These are phyloP conservation scores for Drosophila infuscata DNA, from an alignment of 2,888 invertebrate species.

Conservation along the genomic window DNA sequence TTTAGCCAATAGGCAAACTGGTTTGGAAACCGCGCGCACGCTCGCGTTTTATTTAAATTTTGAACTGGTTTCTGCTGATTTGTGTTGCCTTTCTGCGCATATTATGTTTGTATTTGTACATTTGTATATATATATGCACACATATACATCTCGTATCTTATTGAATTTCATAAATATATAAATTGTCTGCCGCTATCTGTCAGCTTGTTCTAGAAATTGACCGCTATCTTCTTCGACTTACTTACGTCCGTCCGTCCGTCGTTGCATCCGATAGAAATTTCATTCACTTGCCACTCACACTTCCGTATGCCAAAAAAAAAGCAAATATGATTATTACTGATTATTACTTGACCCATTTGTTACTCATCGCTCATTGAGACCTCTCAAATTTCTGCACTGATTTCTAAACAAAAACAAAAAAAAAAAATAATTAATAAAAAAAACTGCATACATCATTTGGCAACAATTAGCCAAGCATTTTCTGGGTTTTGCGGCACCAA, in stretches of 20 bases:
- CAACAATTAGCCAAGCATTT: slow-evolving; percentile 61
- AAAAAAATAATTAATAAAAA: neutral
- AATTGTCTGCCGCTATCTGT: slow-evolving; percentile 38
- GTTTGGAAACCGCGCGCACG: slow-evolving; percentile 72
- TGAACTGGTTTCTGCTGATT: slow-evolving; percentile 78
- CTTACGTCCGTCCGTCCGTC: slow-evolving; percentile 10
- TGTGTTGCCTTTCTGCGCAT: slow-evolving; percentile 67
- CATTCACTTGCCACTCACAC: slow-evolving; percentile 41
- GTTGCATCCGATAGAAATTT: slow-evolving; percentile 21
- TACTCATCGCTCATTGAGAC: slow-evolving; percentile 12
- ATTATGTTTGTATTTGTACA: slow-evolving; percentile 30
- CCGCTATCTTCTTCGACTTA: slow-evolving; percentile 24
- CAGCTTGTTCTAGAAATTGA: slow-evolving; percentile 41
- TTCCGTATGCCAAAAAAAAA: slow-evolving; percentile 40
- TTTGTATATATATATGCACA: slow-evolving; percentile 12
- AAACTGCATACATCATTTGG: slow-evolving; percentile 41
- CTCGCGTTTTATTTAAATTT: slow-evolving; percentile 77
- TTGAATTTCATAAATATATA: slow-evolving; percentile 50
- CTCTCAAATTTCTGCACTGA: slow-evolving; percentile 65
- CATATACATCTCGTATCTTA: slow-evolving; percentile 35
- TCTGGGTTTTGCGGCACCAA: slow-evolving; percentile 48
- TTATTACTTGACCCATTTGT: slow-evolving; percentile 50
- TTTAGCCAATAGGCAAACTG: slow-evolving; percentile 64
- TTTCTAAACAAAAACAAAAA: slow-evolving; percentile 54
- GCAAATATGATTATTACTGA: neutral